phyloP scores from a whole-genome alignment of 2,113 vertebrate species.

The Osmerus eperlanus region DNA sequence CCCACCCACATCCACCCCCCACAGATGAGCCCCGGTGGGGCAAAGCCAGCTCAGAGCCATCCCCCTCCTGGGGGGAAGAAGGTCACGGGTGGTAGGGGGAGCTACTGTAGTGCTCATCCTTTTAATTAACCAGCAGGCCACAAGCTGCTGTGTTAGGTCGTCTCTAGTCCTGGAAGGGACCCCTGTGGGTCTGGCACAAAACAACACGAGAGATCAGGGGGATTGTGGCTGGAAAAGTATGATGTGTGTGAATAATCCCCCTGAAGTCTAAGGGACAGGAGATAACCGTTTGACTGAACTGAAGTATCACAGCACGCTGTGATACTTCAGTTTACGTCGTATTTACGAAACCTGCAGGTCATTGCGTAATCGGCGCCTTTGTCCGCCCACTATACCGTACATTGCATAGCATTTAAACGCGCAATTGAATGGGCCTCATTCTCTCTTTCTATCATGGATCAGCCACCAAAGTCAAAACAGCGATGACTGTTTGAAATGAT shows the following conservation, averaged over 20 bases:
- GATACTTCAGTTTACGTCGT: too few relatives aligned
- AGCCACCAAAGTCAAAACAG: too few relatives aligned
- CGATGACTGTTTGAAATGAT: too few relatives aligned
- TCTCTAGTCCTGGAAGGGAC: neutral
- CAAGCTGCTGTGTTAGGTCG: neutral
- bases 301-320: too few relatives aligned
- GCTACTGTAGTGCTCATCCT: neutral
- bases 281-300: conserved; percentile 19
- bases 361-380: too few relatives aligned
- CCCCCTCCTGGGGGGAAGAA: neutral
- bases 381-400: too few relatives aligned
- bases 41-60: neutral
- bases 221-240: conserved; percentile 1
- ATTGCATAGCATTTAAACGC: too few relatives aligned
- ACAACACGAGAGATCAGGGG: conserved; percentile 1
- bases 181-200: neutral
- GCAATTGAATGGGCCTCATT: too few relatives aligned
- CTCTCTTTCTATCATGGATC: too few relatives aligned
- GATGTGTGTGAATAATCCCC: conserved; percentile 4
- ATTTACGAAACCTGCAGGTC: too few relatives aligned
- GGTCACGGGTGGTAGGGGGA: neutral
- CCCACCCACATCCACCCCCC: neutral
- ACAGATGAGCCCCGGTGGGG: neutral
- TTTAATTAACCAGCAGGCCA: conserved; percentile 8
- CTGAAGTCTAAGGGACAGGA: conserved; percentile 6